Evolutionary conservation across 2,113 vertebrate species (phyloP).

Genomic region (Psettodes erumei): DNA sequence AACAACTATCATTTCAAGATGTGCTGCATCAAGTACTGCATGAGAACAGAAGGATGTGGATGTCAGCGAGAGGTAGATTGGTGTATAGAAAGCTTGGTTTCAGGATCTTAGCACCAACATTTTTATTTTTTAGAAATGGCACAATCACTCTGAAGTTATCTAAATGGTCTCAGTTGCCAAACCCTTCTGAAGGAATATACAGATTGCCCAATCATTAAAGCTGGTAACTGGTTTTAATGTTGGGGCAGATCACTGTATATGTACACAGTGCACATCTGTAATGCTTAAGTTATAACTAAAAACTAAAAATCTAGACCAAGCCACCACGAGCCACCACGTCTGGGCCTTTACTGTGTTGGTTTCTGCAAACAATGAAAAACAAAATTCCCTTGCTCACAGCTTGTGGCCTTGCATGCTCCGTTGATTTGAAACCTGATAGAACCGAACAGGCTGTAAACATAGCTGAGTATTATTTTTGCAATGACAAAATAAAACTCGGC

Average conservation of each 20-base stretch:
- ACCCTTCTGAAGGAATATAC: background rate
- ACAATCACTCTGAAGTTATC: background rate
- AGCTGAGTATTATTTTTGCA: background rate
- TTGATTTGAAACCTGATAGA: background rate
- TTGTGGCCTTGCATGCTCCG: background rate
- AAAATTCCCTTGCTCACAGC: background rate
- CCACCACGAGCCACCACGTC: background rate
- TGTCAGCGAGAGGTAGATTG: background rate
- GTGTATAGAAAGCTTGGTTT: background rate
- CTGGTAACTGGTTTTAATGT: no score
- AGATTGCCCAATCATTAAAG: no score
- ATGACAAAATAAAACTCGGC: background rate
- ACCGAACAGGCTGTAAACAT: background rate
- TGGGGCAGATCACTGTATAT: no score
- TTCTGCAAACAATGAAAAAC: background rate
- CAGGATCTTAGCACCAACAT: background rate
- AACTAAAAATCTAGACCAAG: background rate
- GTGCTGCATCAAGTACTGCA: no score
- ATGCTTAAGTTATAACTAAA: background rate
- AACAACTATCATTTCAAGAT: slow-evolving; percentile 16
- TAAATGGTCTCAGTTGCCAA: background rate
- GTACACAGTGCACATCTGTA: background rate
- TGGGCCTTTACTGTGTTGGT: background rate
- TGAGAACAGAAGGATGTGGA: background rate
- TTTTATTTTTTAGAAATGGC: background rate